A percentile compares a stretch with the other conserved stretches of the same genome.
These are phyloP conservation scores for Clostera curtula DNA, from an alignment of 2,888 invertebrate species.

Conservation along the genomic window DNA sequence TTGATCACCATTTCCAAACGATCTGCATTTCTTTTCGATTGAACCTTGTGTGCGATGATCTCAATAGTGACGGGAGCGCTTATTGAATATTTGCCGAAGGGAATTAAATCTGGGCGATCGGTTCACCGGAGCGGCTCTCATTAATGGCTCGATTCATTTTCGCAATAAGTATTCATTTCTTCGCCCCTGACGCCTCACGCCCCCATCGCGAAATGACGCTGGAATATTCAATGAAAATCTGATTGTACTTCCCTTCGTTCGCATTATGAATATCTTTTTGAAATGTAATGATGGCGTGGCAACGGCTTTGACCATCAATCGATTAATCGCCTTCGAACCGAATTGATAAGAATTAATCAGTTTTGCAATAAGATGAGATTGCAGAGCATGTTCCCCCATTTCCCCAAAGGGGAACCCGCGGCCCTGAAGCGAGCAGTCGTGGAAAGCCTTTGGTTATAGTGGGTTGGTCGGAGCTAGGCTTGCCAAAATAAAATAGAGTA, in stretches of 20 bases:
- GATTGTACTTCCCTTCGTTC: slow-evolving; percentile 63
- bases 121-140: slow-evolving; percentile 51
- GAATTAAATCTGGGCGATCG: slow-evolving; percentile 59
- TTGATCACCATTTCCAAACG: too few relatives aligned
- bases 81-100: slow-evolving; percentile 67
- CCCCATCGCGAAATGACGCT: slow-evolving; percentile 16
- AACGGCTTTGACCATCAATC: too few relatives aligned
- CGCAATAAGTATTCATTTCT: slow-evolving; percentile 71
- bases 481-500: too few relatives aligned
- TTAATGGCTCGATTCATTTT: slow-evolving; percentile 65
- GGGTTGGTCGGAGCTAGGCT: too few relatives aligned
- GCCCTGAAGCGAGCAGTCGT: too few relatives aligned
- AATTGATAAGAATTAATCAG: too few relatives aligned
- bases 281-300: too few relatives aligned
- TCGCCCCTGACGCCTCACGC: slow-evolving; percentile 25
- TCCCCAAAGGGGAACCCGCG: too few relatives aligned
- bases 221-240: slow-evolving; percentile 60
- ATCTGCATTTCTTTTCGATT: slow-evolving; percentile 43
- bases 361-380: too few relatives aligned
- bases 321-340: too few relatives aligned
- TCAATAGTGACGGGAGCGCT: slow-evolving; percentile 41
- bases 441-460: too few relatives aligned
- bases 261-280: slow-evolving; percentile 66
- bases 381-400: too few relatives aligned
- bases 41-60: slow-evolving; percentile 43